phyloP scores from a whole-genome alignment of 1,140 invertebrate genomes.

The Mizuhopecten yessoensis region DNA sequence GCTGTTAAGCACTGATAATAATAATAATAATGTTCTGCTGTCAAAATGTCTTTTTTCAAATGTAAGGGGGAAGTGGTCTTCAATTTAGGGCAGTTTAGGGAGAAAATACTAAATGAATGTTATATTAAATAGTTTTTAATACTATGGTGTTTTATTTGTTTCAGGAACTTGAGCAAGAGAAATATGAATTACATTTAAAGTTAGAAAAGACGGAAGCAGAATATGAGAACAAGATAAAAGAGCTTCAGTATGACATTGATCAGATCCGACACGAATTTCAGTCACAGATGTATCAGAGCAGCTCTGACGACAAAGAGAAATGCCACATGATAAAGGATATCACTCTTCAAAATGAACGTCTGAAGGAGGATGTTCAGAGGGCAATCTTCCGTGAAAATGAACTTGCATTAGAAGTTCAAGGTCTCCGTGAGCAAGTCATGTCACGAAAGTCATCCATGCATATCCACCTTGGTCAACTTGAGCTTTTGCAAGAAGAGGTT shows the following conservation, averaged over 20 bases:
- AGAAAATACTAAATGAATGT: too few relatives aligned
- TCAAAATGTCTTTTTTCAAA: too few relatives aligned
- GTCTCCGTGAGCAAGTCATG: conserved; percentile 91
- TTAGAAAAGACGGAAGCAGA: conserved; percentile 93
- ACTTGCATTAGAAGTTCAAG: conserved; percentile 90
- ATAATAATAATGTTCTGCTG: too few relatives aligned
- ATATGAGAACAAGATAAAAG: conserved; percentile 93
- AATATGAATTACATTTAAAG: conserved; percentile 92
- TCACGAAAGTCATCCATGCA: conserved; percentile 89
- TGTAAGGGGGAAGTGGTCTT: too few relatives aligned
- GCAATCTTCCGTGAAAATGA: conserved; percentile 89
- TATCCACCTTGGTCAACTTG: conserved; percentile 94
- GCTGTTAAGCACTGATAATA: too few relatives aligned
- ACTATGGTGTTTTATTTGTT: background rate
- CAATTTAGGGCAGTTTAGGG: too few relatives aligned
- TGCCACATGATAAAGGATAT: conserved; percentile 92
- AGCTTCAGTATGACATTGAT: conserved; percentile 93
- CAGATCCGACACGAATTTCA: conserved; percentile 87
- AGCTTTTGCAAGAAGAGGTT: conserved; percentile 93
- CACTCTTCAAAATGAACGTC: conserved; percentile 90
- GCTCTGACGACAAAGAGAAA: conserved; percentile 91
- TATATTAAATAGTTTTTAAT: too few relatives aligned
- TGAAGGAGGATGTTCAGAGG: conserved; percentile 94
- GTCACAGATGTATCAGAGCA: conserved; percentile 86
- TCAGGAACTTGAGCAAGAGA: conserved; percentile 96